Evolutionary conservation across 2,113 vertebrate species (phyloP).

Genomic region (Indicator maculatus): DNA sequence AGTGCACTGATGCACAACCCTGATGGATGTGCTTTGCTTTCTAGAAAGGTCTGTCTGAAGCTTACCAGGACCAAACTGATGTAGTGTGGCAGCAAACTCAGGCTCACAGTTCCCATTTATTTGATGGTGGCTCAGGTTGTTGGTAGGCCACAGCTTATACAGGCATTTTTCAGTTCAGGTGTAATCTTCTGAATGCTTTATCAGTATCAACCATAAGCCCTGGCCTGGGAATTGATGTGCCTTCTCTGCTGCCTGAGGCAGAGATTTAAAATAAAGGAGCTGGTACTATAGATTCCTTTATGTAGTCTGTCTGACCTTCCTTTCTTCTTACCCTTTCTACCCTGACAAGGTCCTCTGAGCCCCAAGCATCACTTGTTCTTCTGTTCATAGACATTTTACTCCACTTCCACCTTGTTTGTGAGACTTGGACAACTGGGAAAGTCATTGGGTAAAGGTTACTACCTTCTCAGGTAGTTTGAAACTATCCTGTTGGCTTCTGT

Average conservation of each 20-base stretch:
- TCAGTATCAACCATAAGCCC: neutral
- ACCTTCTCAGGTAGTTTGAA: neutral
- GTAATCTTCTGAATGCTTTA: neutral
- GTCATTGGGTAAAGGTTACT: neutral
- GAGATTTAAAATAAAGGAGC: neutral
- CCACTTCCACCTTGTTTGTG: neutral
- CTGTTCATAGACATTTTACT: neutral
- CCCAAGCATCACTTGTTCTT: neutral
- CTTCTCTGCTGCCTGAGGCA: neutral
- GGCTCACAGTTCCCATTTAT: neutral
- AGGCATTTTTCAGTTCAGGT: neutral
- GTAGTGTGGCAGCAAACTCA: fast-evolving
- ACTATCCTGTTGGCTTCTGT: neutral
- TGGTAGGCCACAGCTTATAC: neutral
- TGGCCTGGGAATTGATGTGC: slow-evolving; percentile 8
- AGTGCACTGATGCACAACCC: neutral
- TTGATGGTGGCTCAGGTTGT: neutral
- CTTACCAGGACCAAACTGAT: neutral
- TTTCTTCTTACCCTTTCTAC: neutral
- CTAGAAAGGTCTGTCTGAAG: neutral
- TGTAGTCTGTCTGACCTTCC: neutral
- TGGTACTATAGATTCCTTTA: neutral
- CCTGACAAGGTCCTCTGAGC: neutral
- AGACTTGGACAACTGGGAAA: neutral
- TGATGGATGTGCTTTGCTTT: neutral